Evolutionary conservation across 2,888 invertebrate genomes (phyloP).

Genomic region (Pseudoips prasinana): DNA sequence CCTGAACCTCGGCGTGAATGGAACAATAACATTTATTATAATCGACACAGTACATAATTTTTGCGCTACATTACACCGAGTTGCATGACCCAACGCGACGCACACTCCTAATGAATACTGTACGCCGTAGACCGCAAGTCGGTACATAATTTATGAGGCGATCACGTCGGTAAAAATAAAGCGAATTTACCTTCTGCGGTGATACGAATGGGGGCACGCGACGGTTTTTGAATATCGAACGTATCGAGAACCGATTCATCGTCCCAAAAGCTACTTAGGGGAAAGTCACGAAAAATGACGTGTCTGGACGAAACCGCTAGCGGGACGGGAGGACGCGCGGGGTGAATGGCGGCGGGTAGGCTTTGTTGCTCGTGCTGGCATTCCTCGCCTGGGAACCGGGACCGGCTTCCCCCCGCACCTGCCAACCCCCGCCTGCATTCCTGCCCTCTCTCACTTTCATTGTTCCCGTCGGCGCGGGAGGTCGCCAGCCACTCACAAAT

Average conservation of each 20-base stretch:
- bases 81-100: conserved; percentile 19
- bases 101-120: conserved; percentile 24
- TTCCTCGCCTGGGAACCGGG: conserved; percentile 81
- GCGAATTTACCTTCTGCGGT: conserved; percentile 41
- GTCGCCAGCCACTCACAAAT: conserved; percentile 70
- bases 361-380: conserved; percentile 79
- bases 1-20: conserved; percentile 59
- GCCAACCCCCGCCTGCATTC: conserved; percentile 65
- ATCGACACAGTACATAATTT: conserved; percentile 34
- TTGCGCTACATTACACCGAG: conserved; percentile 22
- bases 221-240: conserved; percentile 55
- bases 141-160: conserved; percentile 29
- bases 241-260: conserved; percentile 43
- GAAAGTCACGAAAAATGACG: conserved; percentile 72
- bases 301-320: conserved; percentile 59
- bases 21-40: conserved; percentile 58
- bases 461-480: conserved; percentile 78
- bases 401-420: conserved; percentile 49
- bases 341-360: conserved; percentile 77
- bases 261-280: conserved; percentile 59
- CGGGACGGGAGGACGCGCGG: conserved; percentile 47
- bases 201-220: conserved; percentile 39
- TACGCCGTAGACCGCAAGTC: conserved; percentile 14
- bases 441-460: conserved; percentile 80
- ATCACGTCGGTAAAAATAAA: conserved; percentile 32